Evolutionary conservation across 2,888 invertebrate genomes (phyloP).

Genomic region (Trachelus stipa): DNA sequence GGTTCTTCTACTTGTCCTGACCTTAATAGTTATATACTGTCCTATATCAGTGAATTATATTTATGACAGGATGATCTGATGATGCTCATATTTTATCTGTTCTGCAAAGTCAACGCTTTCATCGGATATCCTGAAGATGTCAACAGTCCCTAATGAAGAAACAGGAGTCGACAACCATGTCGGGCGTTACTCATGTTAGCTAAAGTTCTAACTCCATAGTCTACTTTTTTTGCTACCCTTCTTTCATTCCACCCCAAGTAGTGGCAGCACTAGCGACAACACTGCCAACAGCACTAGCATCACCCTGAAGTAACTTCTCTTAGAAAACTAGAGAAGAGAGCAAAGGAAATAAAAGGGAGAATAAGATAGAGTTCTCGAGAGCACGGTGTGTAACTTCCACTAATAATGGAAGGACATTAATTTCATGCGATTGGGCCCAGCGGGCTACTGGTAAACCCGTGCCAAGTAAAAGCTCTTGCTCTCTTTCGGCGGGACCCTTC

Average conservation of each 20-base stretch:
- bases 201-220: constrained; percentile 43
- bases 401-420: constrained; percentile 62
- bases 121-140: neutral
- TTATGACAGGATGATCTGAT: neutral
- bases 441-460: constrained; percentile 41
- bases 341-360: neutral
- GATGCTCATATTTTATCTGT: neutral
- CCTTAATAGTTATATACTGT: neutral
- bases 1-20: neutral
- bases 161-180: constrained; percentile 35
- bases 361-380: constrained; percentile 9
- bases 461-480: constrained; percentile 17
- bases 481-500: constrained; percentile 15
- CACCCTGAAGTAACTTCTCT: neutral
- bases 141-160: constrained; percentile 44
- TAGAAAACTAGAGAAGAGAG: constrained; percentile 1
- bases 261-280: neutral
- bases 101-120: neutral
- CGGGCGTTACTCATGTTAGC: constrained; percentile 29
- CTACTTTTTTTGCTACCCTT: constrained; percentile 1
- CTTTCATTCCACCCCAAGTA: neutral
- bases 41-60: neutral
- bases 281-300: neutral
- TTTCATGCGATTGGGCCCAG: constrained; percentile 61
- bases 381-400: constrained; percentile 53